Conservation (phyloP, 1,140 invertebrate genomes). For the Nasonia giraulti region DNA sequence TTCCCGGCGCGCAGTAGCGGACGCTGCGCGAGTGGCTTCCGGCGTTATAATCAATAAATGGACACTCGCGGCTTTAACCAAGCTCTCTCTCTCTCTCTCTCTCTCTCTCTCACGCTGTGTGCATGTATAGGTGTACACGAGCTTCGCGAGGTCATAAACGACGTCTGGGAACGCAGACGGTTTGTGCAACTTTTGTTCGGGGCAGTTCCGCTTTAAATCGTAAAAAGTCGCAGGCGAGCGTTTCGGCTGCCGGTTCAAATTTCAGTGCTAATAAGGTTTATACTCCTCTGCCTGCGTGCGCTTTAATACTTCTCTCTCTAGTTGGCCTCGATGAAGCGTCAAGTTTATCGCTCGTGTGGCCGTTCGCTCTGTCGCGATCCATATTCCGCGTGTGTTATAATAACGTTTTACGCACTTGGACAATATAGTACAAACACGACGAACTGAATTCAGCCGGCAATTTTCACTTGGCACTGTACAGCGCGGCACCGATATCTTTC, state of each 20-base stretch:
- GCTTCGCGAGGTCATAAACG: slow-evolving; percentile 59
- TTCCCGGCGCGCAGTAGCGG: slow-evolving; percentile 10
- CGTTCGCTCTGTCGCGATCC: too few species aligned
- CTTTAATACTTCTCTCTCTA: neutral
- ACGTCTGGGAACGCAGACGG: slow-evolving; percentile 64
- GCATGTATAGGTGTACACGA: slow-evolving; percentile 40
- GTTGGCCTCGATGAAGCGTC: neutral
- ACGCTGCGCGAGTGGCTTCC: slow-evolving; percentile 53
- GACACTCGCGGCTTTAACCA: slow-evolving; percentile 60
- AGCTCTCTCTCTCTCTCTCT: neutral
- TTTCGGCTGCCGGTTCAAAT: neutral
- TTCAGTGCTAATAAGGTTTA: slow-evolving; percentile 30
- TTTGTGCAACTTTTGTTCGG: slow-evolving; percentile 21
- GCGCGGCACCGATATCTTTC: neutral
- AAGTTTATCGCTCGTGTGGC: too few species aligned
- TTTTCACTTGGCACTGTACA: too few species aligned
- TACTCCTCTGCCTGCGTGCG: neutral
- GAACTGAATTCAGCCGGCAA: too few species aligned
- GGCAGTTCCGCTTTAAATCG: slow-evolving; percentile 36
- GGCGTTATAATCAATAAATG: slow-evolving; percentile 69
- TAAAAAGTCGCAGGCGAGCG: neutral
- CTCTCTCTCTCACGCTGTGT: neutral
- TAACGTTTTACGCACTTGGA: too few species aligned
- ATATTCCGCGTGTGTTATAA: too few species aligned
- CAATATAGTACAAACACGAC: too few species aligned